A percentile compares a stretch with the other conserved stretches of the same genome.
Evolutionary conservation across 2,797 vertebrate genomes (phyloP).

Genomic region (Sebastes trivittatus): DNA sequence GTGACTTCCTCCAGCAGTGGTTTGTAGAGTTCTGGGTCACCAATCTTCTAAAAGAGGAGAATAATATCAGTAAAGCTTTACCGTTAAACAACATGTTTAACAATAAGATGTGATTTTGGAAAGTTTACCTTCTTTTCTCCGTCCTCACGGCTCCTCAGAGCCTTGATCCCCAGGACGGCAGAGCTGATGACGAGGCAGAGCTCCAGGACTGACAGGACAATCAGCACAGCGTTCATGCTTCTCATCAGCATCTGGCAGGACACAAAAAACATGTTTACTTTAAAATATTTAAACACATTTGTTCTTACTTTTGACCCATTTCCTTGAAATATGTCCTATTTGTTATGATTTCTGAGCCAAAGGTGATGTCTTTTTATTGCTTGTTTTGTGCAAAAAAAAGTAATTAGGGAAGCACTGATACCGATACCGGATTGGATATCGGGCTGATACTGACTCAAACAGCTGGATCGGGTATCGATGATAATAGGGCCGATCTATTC

Average conservation of each 20-base stretch:
- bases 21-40: slow-evolving; percentile 45
- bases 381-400: no score
- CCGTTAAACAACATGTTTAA: neutral
- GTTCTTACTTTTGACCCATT: neutral
- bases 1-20: slow-evolving; percentile 58
- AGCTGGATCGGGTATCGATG: no score
- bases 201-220: slow-evolving; percentile 63
- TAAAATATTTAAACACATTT: neutral
- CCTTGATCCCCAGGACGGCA: slow-evolving; percentile 60
- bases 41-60: slow-evolving; percentile 32
- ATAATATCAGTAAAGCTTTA: neutral
- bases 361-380: no score
- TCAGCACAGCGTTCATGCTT: slow-evolving; percentile 53
- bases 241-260: slow-evolving; percentile 31
- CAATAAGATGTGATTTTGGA: neutral
- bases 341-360: no score
- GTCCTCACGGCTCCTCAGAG: slow-evolving; percentile 25
- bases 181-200: slow-evolving; percentile 71
- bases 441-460: no score
- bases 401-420: no score
- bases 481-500: no score
- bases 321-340: no score
- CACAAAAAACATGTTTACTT: neutral
- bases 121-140: slow-evolving; percentile 18
- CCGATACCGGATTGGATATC: no score